A percentile compares a stretch with the other conserved stretches of the same genome.
These are phyloP conservation scores for Gymnocypris eckloni DNA, from an alignment of 2,797 vertebrate genomes.

Conservation along the genomic window DNA sequence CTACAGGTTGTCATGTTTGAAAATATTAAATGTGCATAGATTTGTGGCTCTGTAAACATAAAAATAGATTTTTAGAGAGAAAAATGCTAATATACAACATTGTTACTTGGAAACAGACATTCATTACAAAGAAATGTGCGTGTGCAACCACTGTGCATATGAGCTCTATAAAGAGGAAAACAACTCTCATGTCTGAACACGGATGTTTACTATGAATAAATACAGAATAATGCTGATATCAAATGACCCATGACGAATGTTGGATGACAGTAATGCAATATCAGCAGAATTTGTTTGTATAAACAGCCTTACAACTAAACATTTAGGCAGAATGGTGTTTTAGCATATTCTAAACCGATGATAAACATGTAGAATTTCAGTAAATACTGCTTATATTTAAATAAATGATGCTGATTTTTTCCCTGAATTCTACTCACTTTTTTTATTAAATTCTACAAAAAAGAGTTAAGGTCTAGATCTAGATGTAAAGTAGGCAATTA, in stretches of 20 bases:
- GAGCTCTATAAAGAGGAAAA: not conserved
- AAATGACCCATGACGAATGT: not conserved
- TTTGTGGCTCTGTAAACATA: not conserved
- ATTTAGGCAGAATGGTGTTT: not conserved
- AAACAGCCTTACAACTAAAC: slow-evolving; percentile 26
- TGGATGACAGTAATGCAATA: slow-evolving; percentile 15
- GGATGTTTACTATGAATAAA: slow-evolving; percentile 9
- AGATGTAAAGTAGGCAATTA: not conserved
- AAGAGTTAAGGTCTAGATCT: not conserved
- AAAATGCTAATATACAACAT: not conserved
- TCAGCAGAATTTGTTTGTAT: slow-evolving; percentile 9
- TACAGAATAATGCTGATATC: slow-evolving; percentile 12
- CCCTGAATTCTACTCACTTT: not conserved
- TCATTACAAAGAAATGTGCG: not conserved
- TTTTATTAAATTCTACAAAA: not conserved
- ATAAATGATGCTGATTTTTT: not conserved
- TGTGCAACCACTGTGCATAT: not conserved
- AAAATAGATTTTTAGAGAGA: not conserved
- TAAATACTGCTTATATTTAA: not conserved
- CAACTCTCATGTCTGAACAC: not conserved
- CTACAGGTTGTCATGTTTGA: not conserved
- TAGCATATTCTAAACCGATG: not conserved
- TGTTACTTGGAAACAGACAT: not conserved
- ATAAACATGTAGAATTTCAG: not conserved
- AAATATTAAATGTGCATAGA: not conserved